Percentiles rank a stretch among this genome's conserved stretches.
These are phyloP conservation scores for Phylloscopus whistleri DNA, from an alignment of 2,113 vertebrate species.

Conservation along the genomic window DNA sequence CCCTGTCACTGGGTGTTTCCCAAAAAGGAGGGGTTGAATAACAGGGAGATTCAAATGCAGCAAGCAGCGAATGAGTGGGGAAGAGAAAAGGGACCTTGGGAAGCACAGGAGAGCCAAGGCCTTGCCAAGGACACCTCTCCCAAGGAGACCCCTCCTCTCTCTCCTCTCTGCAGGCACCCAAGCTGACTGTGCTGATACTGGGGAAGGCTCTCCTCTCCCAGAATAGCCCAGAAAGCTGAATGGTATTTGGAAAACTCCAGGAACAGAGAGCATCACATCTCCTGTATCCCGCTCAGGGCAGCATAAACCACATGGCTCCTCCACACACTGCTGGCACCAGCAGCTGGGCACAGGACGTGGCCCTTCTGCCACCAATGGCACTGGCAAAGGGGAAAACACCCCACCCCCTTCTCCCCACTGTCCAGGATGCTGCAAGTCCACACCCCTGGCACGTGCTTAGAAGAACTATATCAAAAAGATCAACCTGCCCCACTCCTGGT, in stretches of 20 bases:
- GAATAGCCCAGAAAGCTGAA: not conserved
- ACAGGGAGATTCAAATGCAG: not conserved
- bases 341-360: not conserved
- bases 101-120: not conserved
- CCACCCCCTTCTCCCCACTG: not conserved
- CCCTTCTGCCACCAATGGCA: not conserved
- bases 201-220: not conserved
- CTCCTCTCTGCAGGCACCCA: not conserved
- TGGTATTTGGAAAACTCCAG: not conserved
- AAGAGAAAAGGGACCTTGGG: not conserved
- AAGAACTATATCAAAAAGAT: not conserved
- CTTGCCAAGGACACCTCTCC: not conserved
- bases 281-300: not conserved
- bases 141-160: not conserved
- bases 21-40: accelerated
- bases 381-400: not conserved
- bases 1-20: not conserved
- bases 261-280: not conserved
- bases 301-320: not conserved
- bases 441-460: not conserved
- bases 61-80: accelerated
- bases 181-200: not conserved
- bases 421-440: not conserved
- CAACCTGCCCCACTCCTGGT: too few species aligned
- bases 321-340: not conserved